Percentiles rank a stretch among this genome's conserved stretches.
phyloP scores from a whole-genome alignment of 2,888 invertebrate species.

The Ditylenchus weischeri region DNA sequence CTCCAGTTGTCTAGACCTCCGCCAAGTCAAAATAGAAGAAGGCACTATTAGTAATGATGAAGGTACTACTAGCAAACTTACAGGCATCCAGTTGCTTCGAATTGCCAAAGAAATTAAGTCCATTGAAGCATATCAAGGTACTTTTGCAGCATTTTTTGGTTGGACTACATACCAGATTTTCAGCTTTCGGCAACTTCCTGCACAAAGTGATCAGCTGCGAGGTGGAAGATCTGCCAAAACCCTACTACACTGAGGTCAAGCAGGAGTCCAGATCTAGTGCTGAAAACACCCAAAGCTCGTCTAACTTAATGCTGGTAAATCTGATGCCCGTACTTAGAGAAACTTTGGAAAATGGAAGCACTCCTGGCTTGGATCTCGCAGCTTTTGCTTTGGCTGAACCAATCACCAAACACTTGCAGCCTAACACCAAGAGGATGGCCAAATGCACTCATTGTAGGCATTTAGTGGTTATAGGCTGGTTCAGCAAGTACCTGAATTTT shows the following conservation, averaged over 20 bases:
- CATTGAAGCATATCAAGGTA: too few relatives aligned
- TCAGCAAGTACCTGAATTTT: too few relatives aligned
- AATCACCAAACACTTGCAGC: neutral
- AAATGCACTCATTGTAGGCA: neutral
- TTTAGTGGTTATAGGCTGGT: too few relatives aligned
- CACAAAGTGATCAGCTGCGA: conserved; percentile 7
- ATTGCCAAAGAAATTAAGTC: too few relatives aligned
- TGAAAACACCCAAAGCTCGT: neutral
- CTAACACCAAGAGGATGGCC: neutral
- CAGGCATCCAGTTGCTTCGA: too few relatives aligned
- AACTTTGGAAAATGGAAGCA: neutral
- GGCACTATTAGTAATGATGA: too few relatives aligned
- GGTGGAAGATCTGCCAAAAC: neutral
- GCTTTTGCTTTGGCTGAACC: conserved; percentile 7
- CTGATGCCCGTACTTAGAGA: conserved; percentile 6
- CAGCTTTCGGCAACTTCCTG: conserved; percentile 7
- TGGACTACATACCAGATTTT: neutral
- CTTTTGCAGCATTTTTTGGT: too few relatives aligned
- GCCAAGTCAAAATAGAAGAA: too few relatives aligned
- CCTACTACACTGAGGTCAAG: neutral
- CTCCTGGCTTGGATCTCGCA: neutral
- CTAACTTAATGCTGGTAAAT: neutral
- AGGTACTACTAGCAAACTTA: too few relatives aligned
- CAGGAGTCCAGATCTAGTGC: neutral
- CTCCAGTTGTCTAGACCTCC: too few relatives aligned